Base-by-base conservation (phyloP, 2,113 vertebrate genomes). In the Mohoua ochrocephala region DNA sequence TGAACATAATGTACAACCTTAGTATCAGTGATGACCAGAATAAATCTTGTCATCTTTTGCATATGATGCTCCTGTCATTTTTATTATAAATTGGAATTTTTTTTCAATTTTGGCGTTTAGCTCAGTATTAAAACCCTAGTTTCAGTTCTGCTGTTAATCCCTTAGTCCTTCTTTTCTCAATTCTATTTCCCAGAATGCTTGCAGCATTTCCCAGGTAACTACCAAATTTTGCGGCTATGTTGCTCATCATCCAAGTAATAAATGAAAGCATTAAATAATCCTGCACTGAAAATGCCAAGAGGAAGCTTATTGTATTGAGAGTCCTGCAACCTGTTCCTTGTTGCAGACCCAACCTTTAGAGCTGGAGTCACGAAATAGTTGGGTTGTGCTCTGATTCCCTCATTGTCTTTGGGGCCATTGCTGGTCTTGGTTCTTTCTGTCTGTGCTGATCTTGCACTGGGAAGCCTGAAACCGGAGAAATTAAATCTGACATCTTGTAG, bases 361-460 rank as follows among this genome's bases (percentile, higher is more conserved):
- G 27, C 10, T 49, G 19, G 33, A 63, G 28, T 33, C 0, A 1
- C 1, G 2, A 60, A 54, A 23, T 5, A 13, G 11, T 14, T 63
- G 52, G 5, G 11, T 71, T 78, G n/a, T 53, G 9, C 35, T 90
- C 33, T 2, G 10, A 42, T 24, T 35, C 3, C 21, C 59, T 61
- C 1, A 0, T 53, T 4, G 1, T 45, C 13, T 84, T 35, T 59
- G 26, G 15, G 63, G 21, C 15, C 0, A 0, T 64, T 79, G 39
- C 39, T 67, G 14, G 4, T 57, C 9, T 81, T 49, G 3, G 3
- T 60, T 71, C 28, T 49, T 19, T 56, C 18, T 45, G 2, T 73
- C 7, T 1, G 1, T 49, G 7, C 17, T 5, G 0, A 1, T 57
- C 18, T 31, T 56, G 10, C 41, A 20, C 20, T 71, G 57, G 11